These are phyloP conservation scores for Phyllostomus discolor DNA, from an alignment of 2,113 vertebrate genomes.

Conservation along the genomic window DNA sequence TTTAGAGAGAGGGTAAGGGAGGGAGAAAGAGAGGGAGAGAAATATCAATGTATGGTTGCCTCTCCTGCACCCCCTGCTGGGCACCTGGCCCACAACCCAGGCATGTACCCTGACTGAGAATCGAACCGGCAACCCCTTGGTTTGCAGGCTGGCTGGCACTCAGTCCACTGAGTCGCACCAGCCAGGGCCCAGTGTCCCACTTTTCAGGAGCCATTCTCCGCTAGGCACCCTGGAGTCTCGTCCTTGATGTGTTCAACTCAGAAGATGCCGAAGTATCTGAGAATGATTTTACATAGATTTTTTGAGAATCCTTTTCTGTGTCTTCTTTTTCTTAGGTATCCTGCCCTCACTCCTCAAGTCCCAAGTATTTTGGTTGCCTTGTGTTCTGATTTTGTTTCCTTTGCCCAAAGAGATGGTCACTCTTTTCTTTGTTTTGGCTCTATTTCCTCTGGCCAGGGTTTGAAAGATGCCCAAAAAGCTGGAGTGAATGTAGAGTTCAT, in stretches of 20 bases:
- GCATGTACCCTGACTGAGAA: too few species aligned
- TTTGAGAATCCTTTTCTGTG: background rate
- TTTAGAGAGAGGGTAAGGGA: too few species aligned
- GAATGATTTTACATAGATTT: background rate
- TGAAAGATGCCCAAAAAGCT: background rate
- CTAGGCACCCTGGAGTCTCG: background rate
- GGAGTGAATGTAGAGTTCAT: background rate
- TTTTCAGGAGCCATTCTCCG: background rate
- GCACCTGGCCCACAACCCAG: too few species aligned
- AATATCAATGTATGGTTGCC: too few species aligned
- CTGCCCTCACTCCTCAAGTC: background rate
- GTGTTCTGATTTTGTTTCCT: background rate
- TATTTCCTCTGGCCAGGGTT: background rate
- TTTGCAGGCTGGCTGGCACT: too few species aligned
- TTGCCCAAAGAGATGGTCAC: background rate
- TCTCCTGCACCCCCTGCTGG: too few species aligned
- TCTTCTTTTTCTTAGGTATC: background rate
- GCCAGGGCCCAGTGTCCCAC: background rate
- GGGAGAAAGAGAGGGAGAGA: too few species aligned
- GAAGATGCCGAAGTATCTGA: background rate
- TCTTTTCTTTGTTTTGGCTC: slow-evolving; percentile 25
- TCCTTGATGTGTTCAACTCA: background rate
- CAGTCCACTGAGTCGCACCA: too few species aligned
- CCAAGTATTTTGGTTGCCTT: background rate
- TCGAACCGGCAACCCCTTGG: too few species aligned